phyloP scores from a whole-genome alignment of 1,140 invertebrate species.

The Hermetia illucens region DNA sequence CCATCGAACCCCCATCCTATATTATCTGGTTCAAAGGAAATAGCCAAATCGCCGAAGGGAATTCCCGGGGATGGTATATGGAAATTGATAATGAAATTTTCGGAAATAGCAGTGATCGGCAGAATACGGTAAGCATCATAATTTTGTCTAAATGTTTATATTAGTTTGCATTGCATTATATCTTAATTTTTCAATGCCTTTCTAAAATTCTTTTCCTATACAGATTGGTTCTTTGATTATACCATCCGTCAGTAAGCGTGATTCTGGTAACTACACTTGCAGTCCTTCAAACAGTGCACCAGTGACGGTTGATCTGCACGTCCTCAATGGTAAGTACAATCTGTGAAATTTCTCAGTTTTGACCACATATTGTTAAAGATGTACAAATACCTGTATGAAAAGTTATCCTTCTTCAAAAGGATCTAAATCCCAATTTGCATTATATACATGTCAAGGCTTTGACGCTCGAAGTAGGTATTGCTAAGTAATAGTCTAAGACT shows the following conservation, averaged over 20 bases:
- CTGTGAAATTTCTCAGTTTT: no score
- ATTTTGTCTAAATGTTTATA: background rate
- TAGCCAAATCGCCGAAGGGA: constrained; percentile 37
- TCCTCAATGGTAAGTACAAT: constrained; percentile 29
- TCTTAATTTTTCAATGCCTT: background rate
- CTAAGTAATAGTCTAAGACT: no score
- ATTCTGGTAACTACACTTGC: constrained; percentile 30
- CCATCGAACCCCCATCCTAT: constrained; percentile 41
- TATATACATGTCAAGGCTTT: no score
- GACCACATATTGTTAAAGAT: no score
- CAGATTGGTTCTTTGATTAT: constrained; percentile 45
- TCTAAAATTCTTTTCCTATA: background rate
- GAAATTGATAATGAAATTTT: constrained; percentile 26
- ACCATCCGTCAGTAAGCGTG: constrained; percentile 38
- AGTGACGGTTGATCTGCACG: constrained; percentile 27
- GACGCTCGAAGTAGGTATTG: no score
- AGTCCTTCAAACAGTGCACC: constrained; percentile 28
- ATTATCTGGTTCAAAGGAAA: constrained; percentile 53
- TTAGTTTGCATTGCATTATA: background rate
- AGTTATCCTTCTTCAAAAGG: no score
- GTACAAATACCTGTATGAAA: no score
- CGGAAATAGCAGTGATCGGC: constrained; percentile 22
- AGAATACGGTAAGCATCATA: constrained; percentile 21
- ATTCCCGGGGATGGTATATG: constrained; percentile 25
- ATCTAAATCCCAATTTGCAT: no score